phyloP scores from a whole-genome alignment of 2,797 vertebrate species.

The Balearica regulorum region DNA sequence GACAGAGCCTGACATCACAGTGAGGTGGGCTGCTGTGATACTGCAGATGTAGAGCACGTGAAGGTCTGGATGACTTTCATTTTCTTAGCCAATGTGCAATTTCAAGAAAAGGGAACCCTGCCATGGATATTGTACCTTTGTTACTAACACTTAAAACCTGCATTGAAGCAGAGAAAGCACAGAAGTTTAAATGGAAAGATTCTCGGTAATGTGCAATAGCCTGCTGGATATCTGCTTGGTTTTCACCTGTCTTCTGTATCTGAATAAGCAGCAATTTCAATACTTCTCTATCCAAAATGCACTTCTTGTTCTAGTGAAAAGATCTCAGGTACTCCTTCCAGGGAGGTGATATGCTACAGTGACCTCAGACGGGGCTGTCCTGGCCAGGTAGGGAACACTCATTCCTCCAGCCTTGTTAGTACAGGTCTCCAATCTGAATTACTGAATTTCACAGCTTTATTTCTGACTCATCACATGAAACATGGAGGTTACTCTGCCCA shows the following conservation, averaged over 20 bases:
- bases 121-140: background rate
- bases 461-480: background rate
- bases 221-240: background rate
- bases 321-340: rapidly evolving
- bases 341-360: background rate
- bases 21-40: background rate
- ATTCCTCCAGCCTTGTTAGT: background rate
- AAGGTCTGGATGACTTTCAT: background rate
- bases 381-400: rapidly evolving
- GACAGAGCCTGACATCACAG: background rate
- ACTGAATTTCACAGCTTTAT: background rate
- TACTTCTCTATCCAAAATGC: background rate
- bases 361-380: background rate
- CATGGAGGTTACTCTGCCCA: background rate
- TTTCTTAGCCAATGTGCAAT: background rate
- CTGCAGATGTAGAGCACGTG: background rate
- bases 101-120: background rate
- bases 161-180: background rate
- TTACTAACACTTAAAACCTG: background rate
- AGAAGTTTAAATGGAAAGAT: background rate
- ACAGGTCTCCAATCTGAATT: background rate
- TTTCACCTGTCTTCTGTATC: background rate
- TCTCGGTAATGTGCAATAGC: background rate
- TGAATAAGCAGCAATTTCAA: background rate
- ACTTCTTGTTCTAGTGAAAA: background rate